Evolutionary conservation across 1,140 invertebrate genomes (phyloP).

Genomic region (Sweltsa coloradensis): DNA sequence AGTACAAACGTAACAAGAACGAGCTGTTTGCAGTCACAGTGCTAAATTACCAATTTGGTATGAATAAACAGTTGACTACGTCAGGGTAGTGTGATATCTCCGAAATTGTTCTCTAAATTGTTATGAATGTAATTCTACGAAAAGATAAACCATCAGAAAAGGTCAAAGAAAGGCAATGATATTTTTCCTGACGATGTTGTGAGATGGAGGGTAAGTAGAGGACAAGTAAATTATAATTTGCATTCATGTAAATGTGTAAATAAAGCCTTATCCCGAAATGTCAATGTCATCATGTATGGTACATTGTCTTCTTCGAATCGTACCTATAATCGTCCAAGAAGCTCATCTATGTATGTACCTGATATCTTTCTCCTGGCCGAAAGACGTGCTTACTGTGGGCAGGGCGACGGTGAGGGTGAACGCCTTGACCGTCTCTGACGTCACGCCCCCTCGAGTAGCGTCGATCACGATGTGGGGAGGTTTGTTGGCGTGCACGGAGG

Average conservation of each 20-base stretch:
- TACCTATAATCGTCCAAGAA: background rate
- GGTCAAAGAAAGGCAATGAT: no score
- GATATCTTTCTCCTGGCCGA: constrained; percentile 68
- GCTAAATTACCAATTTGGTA: no score
- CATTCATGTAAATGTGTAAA: background rate
- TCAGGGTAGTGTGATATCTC: no score
- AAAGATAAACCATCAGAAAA: no score
- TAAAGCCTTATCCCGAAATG: background rate
- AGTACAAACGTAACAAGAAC: no score
- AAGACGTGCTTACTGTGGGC: constrained; percentile 71
- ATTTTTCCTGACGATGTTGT: background rate
- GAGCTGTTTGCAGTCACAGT: no score
- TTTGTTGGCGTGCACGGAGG: constrained; percentile 41
- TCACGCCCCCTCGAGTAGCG: constrained; percentile 58
- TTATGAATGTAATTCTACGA: no score
- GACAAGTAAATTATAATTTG: background rate
- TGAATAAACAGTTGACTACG: no score
- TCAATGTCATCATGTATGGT: background rate
- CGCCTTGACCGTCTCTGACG: constrained; percentile 70
- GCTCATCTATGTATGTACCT: constrained; percentile 22
- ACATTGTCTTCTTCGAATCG: background rate
- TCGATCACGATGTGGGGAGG: constrained; percentile 68
- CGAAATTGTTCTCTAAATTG: no score
- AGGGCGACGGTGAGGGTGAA: constrained; percentile 63
- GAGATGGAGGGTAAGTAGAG: background rate